Evolutionary conservation across 2,888 invertebrate species (phyloP).

Genomic region (Aplocera efformata): DNA sequence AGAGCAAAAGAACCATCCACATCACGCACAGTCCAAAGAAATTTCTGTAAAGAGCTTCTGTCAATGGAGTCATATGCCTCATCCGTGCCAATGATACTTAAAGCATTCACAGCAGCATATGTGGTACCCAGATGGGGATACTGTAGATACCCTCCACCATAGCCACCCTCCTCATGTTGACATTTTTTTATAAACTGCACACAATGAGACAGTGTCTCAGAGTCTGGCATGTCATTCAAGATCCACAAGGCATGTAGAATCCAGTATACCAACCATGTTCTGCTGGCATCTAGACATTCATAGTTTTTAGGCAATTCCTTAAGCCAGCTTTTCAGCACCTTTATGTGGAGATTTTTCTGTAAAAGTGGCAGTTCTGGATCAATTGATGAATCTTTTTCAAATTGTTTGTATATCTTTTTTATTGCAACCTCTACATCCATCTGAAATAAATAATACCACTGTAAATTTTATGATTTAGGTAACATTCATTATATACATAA

Average conservation of each 20-base stretch:
- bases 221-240: constrained; percentile 70
- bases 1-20: constrained; percentile 95
- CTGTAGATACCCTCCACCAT: constrained; percentile 97
- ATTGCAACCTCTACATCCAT: constrained; percentile 61
- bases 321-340: constrained; percentile 85
- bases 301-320: constrained; percentile 85
- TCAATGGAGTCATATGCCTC: constrained; percentile 94
- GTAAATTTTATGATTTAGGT: no score
- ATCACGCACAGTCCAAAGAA: constrained; percentile 88
- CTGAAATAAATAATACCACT: constrained; percentile 45
- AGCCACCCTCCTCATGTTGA: constrained; percentile 91
- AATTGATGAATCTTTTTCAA: constrained; percentile 64
- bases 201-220: constrained; percentile 56
- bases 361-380: constrained; percentile 81
- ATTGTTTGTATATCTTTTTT: constrained; percentile 59
- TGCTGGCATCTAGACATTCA: constrained; percentile 94
- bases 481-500: not conserved
- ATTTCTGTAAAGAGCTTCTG: constrained; percentile 86
- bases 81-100: constrained; percentile 93
- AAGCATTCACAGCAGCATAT: constrained; percentile 96
- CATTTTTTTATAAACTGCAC: constrained; percentile 79
- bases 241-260: constrained; percentile 94
- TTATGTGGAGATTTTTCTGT: constrained; percentile 82
- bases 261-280: constrained; percentile 99
- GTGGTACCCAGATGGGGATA: constrained; percentile 97